Base-by-base conservation (phyloP, 2,888 invertebrate genomes). In the Polietes domitor region DNA sequence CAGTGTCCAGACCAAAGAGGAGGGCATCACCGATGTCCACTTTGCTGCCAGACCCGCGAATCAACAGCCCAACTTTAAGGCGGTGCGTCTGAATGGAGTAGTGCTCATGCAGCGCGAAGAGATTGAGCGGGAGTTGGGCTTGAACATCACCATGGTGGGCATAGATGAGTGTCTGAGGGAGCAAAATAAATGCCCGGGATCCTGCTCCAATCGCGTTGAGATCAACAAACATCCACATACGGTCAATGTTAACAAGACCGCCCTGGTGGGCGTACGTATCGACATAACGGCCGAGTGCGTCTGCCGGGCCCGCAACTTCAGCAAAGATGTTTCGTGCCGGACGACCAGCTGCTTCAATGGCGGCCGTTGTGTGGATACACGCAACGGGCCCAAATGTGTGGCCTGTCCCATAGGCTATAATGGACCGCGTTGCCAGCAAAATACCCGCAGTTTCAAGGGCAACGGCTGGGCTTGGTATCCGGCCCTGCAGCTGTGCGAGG, bases 391-490 rank as follows among this genome's bases (percentile, higher is more conserved):
- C 17, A 94, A 95, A 83, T 99, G 99, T 91, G 90, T 90, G 2
- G 96, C 97, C 74, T 99, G 99, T 91, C 97, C 97, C 0, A 94
- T 96, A 61, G 97, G 97, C 2, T 98, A 97, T 90, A 97, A 97
- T 88, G 99, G 99, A 0, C 98, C 98, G 0, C 94, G 99, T 75
- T 99, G 99, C 93, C 99, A 99, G 92, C 98, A 98, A 93, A 98
- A 97, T 9, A 96, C 97, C 0, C 94, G 99, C 87, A 97, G 97
- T 90, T 99, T 99, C 93, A 94, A 96, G 83, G 98, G 98, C 32
- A 96, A 96, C 86, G 98, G 98, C 12, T 99, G 98, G 97, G 98
- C 99, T 7, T 98, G 99, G 98, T 99, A 98, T 93, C 97, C 98
- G 1, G 95, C 99, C 0, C 93, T 99, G 77, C 97, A 98, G 91